Percentiles rank a stretch among this genome's conserved stretches.
These are phyloP conservation scores for Drosophila willistoni DNA, from an alignment of 1,140 invertebrate genomes.

Conservation along the genomic window DNA sequence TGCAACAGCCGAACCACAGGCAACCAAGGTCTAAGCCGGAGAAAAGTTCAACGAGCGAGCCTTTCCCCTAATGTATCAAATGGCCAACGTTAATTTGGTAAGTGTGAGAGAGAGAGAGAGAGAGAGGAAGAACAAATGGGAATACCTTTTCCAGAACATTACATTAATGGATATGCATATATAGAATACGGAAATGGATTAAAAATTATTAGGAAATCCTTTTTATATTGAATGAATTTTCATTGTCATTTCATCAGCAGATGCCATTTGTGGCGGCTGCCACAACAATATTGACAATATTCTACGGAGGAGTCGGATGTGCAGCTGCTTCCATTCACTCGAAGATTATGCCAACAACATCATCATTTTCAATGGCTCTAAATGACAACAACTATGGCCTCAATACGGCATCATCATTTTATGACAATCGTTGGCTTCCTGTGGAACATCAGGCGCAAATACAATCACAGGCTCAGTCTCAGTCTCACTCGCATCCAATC, in stretches of 20 bases:
- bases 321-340: slow-evolving; percentile 16
- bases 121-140: too few species aligned
- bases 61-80: slow-evolving; percentile 35
- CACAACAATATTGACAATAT: slow-evolving; percentile 46
- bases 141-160: not conserved
- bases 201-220: not conserved
- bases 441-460: slow-evolving; percentile 32
- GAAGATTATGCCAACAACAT: slow-evolving; percentile 29
- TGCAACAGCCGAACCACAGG: slow-evolving; percentile 46
- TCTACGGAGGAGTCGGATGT: slow-evolving; percentile 21
- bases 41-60: slow-evolving; percentile 29
- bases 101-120: slow-evolving; percentile 17
- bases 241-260: slow-evolving; percentile 36
- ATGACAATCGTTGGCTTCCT: slow-evolving; percentile 67
- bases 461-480: too few species aligned
- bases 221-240: slow-evolving; percentile 35
- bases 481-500: slow-evolving; percentile 38
- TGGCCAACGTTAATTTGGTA: slow-evolving; percentile 62
- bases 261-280: slow-evolving; percentile 60
- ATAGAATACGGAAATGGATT: slow-evolving; percentile 30
- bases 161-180: not conserved
- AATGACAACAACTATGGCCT: slow-evolving; percentile 39
- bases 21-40: slow-evolving; percentile 40
- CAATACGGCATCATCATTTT: slow-evolving; percentile 39
- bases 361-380: slow-evolving; percentile 5